These are phyloP conservation scores for Sarcophaga variegata DNA, from an alignment of 2,888 invertebrate species.

Conservation along the genomic window DNA sequence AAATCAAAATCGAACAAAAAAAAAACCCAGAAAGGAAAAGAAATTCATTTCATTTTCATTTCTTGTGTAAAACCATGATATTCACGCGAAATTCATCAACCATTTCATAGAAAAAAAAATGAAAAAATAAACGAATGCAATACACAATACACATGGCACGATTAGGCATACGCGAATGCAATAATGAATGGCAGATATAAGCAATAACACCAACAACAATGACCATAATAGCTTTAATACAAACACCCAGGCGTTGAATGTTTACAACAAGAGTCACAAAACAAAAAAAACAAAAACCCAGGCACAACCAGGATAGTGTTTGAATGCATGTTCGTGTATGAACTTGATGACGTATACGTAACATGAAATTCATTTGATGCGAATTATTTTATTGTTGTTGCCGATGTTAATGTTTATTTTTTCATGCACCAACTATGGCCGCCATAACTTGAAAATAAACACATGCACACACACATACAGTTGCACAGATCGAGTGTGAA, in stretches of 20 bases:
- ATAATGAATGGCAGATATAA: not conserved
- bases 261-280: not conserved
- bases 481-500: not conserved
- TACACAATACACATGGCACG: not conserved
- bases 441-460: not conserved
- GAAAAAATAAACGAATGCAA: not conserved
- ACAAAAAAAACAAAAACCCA: not conserved
- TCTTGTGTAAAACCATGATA: constrained; percentile 32
- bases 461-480: not conserved
- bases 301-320: not conserved
- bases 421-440: not conserved
- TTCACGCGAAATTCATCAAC: constrained; percentile 49
- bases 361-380: constrained; percentile 35
- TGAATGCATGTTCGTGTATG: constrained; percentile 11
- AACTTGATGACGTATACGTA: constrained; percentile 60
- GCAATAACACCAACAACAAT: constrained; percentile 23
- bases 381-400: not conserved
- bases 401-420: no score
- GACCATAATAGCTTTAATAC: not conserved
- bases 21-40: not conserved
- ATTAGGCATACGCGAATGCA: not conserved
- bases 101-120: not conserved
- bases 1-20: constrained; percentile 31
- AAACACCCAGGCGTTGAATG: not conserved
- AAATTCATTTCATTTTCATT: constrained; percentile 61